Evolutionary conservation across 1,140 invertebrate species (phyloP), one percentile per base, ranked within the genome.

Genomic region (Antheraea mylitta): DNA sequence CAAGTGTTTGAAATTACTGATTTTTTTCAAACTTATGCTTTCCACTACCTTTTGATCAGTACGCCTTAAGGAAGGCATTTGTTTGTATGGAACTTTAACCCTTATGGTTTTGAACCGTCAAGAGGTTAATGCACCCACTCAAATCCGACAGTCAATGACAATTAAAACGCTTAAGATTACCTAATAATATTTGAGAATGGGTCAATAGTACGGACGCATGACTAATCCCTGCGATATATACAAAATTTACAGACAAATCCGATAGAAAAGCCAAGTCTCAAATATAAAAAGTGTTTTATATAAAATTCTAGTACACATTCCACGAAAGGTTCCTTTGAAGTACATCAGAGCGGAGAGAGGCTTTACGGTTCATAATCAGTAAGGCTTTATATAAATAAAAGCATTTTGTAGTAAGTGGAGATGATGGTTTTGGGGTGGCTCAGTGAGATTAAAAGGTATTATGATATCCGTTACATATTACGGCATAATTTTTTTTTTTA

Each of bases 341-440:
- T 53, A 53, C 16, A 53, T 13, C 11, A 53, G 45, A 53, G 45
- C 45, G 45, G 5, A 53, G 45, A 9, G 45, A 9, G 16, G 45
- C 45, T 53, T 53, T 53, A 53, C 45, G 45, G 45, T 53, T 53
- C 45, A 53, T 53, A n/a, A 53, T 53, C 11, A 53, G 9, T 53
- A 16, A 53, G 13, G 9, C 45, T 42, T 42, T 53, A 53, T 53
- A 53, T 16, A 53, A 53, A 53, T 53, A 53, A 53, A 53, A 53
- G 45, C 45, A 16, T 53, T 53, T 6, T 53, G 45, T 53, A 53
- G 45, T 53, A 53, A 53, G 45, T 53, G 16, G 45, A 53, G 45
- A 53, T 53, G 16, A 53, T 53, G 45, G 45, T 16, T 53, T 53
- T n/a, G 16, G 10, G 45, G 5, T 2, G 45, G 45, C 11, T 16